phyloP scores from a whole-genome alignment of 1,140 invertebrate species.

The Babylonia areolata region DNA sequence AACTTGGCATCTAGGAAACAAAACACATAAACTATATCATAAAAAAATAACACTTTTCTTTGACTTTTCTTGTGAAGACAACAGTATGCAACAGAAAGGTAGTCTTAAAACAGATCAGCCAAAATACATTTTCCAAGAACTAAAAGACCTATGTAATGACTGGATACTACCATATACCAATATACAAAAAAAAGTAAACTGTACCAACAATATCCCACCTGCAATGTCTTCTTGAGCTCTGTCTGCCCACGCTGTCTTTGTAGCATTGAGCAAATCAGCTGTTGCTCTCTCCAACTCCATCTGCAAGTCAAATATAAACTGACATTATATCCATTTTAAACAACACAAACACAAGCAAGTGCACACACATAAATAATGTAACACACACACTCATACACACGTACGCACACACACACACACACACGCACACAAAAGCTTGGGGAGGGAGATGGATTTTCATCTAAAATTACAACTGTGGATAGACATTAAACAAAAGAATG shows the following conservation, averaged over 20 bases:
- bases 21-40: no score
- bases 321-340: not conserved
- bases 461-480: no score
- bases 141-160: not conserved
- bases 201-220: not conserved
- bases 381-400: no score
- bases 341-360: not conserved
- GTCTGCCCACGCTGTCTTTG: conserved; percentile 67
- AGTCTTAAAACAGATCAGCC: not conserved
- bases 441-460: no score
- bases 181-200: not conserved
- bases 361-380: no score
- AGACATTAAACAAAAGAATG: no score
- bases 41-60: no score
- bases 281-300: conserved; percentile 61
- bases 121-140: not conserved
- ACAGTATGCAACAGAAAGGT: not conserved
- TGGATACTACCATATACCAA: not conserved
- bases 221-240: not conserved
- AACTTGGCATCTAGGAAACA: not conserved
- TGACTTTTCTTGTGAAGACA: no score
- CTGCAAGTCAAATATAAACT: conserved; percentile 37
- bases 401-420: no score
- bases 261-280: conserved; percentile 60
- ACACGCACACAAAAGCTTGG: no score